Evolutionary conservation across 2,797 vertebrate genomes (phyloP), one percentile per base, ranked within the genome.

Genomic region (Diplodus sargus): DNA sequence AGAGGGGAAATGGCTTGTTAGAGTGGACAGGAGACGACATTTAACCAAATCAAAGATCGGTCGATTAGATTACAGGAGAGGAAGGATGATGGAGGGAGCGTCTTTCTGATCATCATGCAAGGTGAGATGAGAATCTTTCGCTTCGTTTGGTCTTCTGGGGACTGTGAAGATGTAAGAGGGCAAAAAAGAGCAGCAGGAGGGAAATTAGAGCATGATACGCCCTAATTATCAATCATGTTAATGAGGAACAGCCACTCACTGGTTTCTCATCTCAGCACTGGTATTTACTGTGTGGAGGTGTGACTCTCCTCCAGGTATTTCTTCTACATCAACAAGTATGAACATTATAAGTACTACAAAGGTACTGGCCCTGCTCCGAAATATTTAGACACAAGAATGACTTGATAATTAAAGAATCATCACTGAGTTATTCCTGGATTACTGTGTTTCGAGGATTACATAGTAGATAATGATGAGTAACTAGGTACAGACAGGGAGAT

Each of bases 1-100:
- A 8, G 70, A 86, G 45, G 66, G 82, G 81, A 90, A 85, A 78
- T 71, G 52, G 78, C 69, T 68, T 17, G 56, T 83, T 70, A 53
- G 76, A 78, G 49, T 13, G 13, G 60, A 78, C 30, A 76, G 65
- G 63, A 80, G 66, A 73, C 1, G 23, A 65, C 39, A 45, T 76
- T 80, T 66, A 72, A 76, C 76, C 1, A 30, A 54, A 78, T 73
- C 10, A 69, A 67, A 69, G 52, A 82, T 80, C 0, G 4, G n/a
- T 17, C 67, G 60, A 88, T 84, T 74, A 47, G 78, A 88, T 90
- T 77, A 77, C 56, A 53, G 45, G 17, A 74, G 49, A 74, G 45
- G 52, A 76, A 59, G 49, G 49, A 74, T 74, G 73, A 72, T 42
- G 25, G 48, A 62, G 30, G 66, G 59, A 63, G 22, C 74, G 61